Conservation (phyloP, 1,140 invertebrate genomes). For the Tetraneura akinire region DNA sequence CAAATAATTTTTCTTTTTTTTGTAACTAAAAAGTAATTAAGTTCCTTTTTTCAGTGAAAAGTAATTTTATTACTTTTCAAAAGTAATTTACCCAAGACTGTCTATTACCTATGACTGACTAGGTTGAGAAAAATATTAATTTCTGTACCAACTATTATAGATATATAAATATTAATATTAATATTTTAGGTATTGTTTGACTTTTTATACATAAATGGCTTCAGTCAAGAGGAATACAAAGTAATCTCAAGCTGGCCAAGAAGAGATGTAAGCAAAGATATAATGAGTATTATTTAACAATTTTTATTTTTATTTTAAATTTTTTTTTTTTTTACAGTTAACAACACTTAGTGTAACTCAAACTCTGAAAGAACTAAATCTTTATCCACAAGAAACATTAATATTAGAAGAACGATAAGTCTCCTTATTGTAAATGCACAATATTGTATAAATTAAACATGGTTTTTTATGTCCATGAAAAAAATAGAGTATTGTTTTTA, state of each 20-base stretch:
- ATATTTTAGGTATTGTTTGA: constrained; percentile 72
- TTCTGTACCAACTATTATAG: no score
- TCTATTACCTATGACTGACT: no score
- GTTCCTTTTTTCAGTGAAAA: no score
- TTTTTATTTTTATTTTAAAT: not conserved
- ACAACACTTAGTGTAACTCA: constrained; percentile 74
- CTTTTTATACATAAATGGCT: constrained; percentile 84
- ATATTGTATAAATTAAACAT: constrained; percentile 31
- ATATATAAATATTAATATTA: not conserved
- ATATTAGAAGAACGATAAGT: constrained; percentile 86
- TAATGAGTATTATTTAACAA: not conserved
- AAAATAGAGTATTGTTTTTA: constrained; percentile 35
- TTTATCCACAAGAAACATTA: constrained; percentile 89
- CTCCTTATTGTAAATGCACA: not conserved
- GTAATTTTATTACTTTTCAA: no score
- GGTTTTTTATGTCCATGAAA: constrained; percentile 12
- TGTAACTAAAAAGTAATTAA: no score
- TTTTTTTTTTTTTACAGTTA: constrained; percentile 64
- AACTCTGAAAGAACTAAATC: constrained; percentile 78
- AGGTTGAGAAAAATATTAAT: no score
- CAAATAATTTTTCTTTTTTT: no score
- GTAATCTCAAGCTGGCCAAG: constrained; percentile 88
- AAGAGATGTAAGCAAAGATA: constrained; percentile 74
- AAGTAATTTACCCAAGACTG: no score
- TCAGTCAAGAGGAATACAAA: constrained; percentile 84